These are phyloP conservation scores for Paramisgurnus dabryanus DNA, from an alignment of 2,113 vertebrate species.

Conservation along the genomic window DNA sequence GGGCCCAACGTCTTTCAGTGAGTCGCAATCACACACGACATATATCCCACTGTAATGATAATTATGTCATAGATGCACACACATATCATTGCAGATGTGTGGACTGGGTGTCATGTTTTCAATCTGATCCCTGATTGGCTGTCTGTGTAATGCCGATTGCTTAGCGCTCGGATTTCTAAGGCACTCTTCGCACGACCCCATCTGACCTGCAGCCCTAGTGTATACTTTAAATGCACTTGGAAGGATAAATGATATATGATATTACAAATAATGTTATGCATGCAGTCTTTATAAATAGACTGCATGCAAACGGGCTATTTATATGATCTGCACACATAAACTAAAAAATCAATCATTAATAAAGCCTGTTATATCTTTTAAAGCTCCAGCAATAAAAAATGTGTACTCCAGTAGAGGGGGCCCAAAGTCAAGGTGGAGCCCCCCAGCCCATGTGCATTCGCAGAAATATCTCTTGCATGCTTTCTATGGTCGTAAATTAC, in stretches of 20 bases:
- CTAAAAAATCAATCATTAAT: background rate
- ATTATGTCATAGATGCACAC: background rate
- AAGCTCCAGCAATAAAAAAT: background rate
- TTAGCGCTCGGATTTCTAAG: background rate
- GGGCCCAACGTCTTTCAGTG: slow-evolving; percentile 92
- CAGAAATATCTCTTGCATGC: slow-evolving; percentile 21
- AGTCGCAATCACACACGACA: slow-evolving; percentile 64
- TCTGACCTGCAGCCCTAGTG: background rate
- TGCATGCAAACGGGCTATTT: no score
- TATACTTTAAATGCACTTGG: background rate
- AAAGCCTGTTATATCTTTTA: background rate
- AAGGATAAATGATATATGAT: background rate
- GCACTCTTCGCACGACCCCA: background rate
- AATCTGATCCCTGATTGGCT: background rate
- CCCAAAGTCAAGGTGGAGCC: slow-evolving; percentile 5
- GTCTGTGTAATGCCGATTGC: background rate
- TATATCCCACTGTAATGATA: background rate
- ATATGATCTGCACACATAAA: no score
- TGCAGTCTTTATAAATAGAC: no score
- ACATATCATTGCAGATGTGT: background rate
- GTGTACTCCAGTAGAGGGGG: slow-evolving; percentile 14
- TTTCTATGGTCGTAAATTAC: slow-evolving; percentile 25
- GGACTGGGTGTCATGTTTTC: slow-evolving; percentile 12
- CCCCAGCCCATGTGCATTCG: background rate
- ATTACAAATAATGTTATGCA: no score